These are phyloP conservation scores for Gortyna flavago DNA, from an alignment of 2,888 invertebrate species.

Conservation along the genomic window DNA sequence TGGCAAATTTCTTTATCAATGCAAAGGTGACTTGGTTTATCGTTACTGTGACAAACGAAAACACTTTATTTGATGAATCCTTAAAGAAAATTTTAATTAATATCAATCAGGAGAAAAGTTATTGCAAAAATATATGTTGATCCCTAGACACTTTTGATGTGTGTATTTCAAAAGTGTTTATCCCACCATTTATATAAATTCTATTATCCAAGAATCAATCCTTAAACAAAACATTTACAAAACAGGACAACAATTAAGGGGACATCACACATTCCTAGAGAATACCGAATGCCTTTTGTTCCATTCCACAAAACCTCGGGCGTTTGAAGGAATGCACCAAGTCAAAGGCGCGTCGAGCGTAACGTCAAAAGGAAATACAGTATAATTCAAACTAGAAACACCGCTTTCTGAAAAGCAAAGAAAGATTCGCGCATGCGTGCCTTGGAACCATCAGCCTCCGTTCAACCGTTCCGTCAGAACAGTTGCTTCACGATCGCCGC, in stretches of 20 bases:
- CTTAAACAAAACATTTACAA: conserved; percentile 10
- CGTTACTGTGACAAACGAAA: no score
- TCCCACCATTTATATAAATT: not conserved
- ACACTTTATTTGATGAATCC: no score
- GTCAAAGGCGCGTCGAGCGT: conserved; percentile 71
- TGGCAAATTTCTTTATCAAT: no score
- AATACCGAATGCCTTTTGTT: conserved; percentile 51
- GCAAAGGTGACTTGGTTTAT: no score
- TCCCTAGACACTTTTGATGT: no score
- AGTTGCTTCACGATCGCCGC: conserved; percentile 71
- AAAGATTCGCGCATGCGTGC: conserved; percentile 74
- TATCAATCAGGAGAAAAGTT: no score
- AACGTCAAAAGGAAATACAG: conserved; percentile 75
- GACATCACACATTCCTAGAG: conserved; percentile 16
- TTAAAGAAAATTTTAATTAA: no score
- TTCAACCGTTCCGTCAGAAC: conserved; percentile 58
- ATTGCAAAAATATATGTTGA: no score
- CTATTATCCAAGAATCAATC: not conserved
- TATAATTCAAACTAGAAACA: conserved; percentile 74
- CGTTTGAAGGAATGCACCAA: conserved; percentile 71
- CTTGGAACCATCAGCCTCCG: conserved; percentile 67
- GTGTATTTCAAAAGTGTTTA: not conserved
- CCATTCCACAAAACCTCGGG: conserved; percentile 40
- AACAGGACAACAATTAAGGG: conserved; percentile 24
- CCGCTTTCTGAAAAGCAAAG: conserved; percentile 56